Base-by-base conservation (phyloP, 1,140 invertebrate species). In the Pachyrhynchus sulphureomaculatus region DNA sequence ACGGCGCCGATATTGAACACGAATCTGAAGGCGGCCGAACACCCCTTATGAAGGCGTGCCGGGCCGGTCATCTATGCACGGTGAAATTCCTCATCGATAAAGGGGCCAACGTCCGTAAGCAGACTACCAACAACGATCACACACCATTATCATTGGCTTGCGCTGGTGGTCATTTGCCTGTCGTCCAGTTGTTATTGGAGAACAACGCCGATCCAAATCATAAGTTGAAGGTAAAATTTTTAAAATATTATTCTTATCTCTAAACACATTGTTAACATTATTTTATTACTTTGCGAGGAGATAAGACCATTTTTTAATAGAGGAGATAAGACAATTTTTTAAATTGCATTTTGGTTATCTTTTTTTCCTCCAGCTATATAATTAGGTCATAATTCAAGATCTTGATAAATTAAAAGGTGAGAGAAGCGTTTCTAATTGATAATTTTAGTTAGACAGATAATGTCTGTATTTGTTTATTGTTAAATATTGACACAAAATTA, bases 41-140 rank as follows among this genome's bases (percentile, higher is more conserved):
- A 26, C 96, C 97, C 23, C 78, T 99, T 60, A 99, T 99, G 97
- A 93, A 99, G 79, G 95, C 97, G n/a, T 95, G 95, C 64, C 88
- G 97, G 73, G 96, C 96, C 48, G 96, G 96, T n/a, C 96, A 99
- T 79, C 81, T 95, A n/a, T 95, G 93, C 75, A 97, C 96, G 42
- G 97, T 99, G 42, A 93, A 97, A 80, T 94, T 98, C 77, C 85
- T 99, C 42, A 88, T 99, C 55, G 88, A 89, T 34, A 93, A 94
- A 81, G 90, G 91, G 59, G 96, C 95, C 13, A 93, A 98, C 78
- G 93, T 99, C 12, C 90, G 91, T 71, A 62, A 62, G 32, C 88
- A 95, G 81, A 98, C 97, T 42, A 94, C 95, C 62, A 98, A 96
- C 71, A 99, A 99, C 76, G 92, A 98, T 76, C 98, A 99, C 76